Evolutionary conservation across 2,797 vertebrate genomes (phyloP).

Genomic region (Nannoperca australis): DNA sequence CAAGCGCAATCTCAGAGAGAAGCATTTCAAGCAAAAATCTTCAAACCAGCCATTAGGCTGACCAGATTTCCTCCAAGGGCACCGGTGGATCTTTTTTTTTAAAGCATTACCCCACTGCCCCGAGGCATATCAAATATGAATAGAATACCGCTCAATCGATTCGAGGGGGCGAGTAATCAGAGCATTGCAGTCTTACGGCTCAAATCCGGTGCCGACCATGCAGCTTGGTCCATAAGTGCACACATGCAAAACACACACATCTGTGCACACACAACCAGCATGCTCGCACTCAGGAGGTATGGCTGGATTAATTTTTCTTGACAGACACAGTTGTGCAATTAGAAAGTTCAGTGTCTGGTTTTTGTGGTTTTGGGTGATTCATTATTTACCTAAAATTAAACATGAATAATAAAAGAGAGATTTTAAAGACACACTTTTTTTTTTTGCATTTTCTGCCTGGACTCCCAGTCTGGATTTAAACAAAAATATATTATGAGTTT

Average conservation of each 20-base stretch:
- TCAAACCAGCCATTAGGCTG: constrained; percentile 73
- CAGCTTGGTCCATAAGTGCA: constrained; percentile 32
- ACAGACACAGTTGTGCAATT: constrained; percentile 71
- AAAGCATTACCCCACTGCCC: constrained; percentile 76
- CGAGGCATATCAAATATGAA: constrained; percentile 87
- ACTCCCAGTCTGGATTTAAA: neutral
- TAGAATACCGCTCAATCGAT: constrained; percentile 82
- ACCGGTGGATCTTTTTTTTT: constrained; percentile 68
- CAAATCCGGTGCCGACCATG: constrained; percentile 47
- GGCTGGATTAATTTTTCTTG: constrained; percentile 47
- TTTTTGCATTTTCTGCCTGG: constrained; percentile 9
- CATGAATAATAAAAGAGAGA: constrained; percentile 77
- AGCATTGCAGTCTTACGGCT: constrained; percentile 76
- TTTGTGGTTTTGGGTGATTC: constrained; percentile 68
- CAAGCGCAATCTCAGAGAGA: constrained; percentile 65
- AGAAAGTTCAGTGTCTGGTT: constrained; percentile 66
- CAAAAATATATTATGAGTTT: neutral
- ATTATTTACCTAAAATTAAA: constrained; percentile 77
- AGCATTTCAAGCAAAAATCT: constrained; percentile 54
- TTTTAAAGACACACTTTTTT: constrained; percentile 50
- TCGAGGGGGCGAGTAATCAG: constrained; percentile 81
- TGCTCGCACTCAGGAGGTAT: constrained; percentile 23
- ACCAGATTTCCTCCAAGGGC: constrained; percentile 75
- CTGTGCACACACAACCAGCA: constrained; percentile 13
- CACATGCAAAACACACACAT: constrained; percentile 28